Evolutionary conservation across 2,888 invertebrate genomes (phyloP), one percentile per base, ranked within the genome.

Genomic region (Fragum fragum): DNA sequence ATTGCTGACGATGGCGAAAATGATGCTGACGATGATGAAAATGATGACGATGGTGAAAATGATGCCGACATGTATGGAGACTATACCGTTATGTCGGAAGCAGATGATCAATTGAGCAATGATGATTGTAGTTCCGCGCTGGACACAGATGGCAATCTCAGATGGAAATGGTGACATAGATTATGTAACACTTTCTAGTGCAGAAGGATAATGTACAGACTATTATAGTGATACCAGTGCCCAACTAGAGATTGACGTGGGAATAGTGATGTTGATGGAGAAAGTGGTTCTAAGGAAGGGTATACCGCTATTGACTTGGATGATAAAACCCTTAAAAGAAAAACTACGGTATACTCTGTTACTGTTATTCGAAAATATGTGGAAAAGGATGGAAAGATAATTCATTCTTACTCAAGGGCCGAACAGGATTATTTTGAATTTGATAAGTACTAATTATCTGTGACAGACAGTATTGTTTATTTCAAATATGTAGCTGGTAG

Each of bases 361-460:
- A 57, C 23, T 2, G 3, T 57, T 3, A 57, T 23, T 57, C 2
- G 57, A 26, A 57, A 57, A 2, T 21, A 21, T 26, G 57, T 26
- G 57, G 57, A 26, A 57, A 57, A 57, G 16, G 57, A 57, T 23
- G 26, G 57, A 21, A 23, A 57, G 57, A 57, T 9, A 28, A 57
- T 57, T 14, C 21, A 57, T 57, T 11, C 9, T 14, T 57, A 26
- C 26, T 28, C 28, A 9, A 57, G 26, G 26, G 57, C 18, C 14
- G 57, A 57, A 18, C 23, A 57, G 57, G 57, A 57, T 18, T 57
- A 57, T 57, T 14, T 57, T 7, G 57, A 57, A 57, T 57, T 57
- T 57, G 9, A 57, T 28, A 57, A 57, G 47, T 47, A 47, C 7
- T 47, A 47, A 47, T 47, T 47, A 47, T 9, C 5, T 47, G 47